Conservation (phyloP, 2,797 vertebrate genomes). For the Brachymystax lenok region DNA sequence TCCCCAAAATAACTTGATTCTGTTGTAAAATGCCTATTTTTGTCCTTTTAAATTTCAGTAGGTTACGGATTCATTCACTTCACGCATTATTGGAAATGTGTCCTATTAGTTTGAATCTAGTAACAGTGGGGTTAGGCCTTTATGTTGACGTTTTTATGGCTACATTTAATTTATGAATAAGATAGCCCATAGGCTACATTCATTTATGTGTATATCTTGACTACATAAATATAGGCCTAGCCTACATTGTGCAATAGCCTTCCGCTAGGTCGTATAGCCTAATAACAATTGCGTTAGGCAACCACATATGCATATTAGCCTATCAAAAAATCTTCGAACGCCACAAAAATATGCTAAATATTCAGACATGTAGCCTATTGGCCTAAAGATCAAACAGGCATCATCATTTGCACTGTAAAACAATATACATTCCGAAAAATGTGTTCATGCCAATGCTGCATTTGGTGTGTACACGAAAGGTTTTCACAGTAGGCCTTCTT, state of each 20-base stretch:
- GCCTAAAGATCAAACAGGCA: neutral
- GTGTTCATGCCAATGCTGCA: neutral
- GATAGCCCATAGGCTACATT: neutral
- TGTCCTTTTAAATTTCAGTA: neutral
- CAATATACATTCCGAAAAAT: slow-evolving; percentile 1
- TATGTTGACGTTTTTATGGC: neutral
- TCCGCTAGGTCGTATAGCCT: neutral
- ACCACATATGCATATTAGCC: no score
- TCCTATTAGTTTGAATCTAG: slow-evolving; percentile 10
- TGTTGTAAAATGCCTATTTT: slow-evolving; percentile 3
- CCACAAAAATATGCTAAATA: neutral
- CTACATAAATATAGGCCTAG: neutral
- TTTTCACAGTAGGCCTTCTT: slow-evolving; percentile 17
- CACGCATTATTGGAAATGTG: slow-evolving; percentile 1
- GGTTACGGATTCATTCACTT: neutral
- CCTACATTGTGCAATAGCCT: neutral
- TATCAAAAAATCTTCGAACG: no score
- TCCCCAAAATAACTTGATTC: neutral
- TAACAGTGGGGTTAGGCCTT: slow-evolving; percentile 1
- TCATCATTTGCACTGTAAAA: neutral
- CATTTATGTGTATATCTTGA: neutral
- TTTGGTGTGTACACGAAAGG: slow-evolving; percentile 2
- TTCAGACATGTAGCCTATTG: neutral
- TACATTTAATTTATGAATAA: neutral
- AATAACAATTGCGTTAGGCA: neutral